Evolutionary conservation across 2,113 vertebrate species (phyloP).

Genomic region (Charadrius vociferus): DNA sequence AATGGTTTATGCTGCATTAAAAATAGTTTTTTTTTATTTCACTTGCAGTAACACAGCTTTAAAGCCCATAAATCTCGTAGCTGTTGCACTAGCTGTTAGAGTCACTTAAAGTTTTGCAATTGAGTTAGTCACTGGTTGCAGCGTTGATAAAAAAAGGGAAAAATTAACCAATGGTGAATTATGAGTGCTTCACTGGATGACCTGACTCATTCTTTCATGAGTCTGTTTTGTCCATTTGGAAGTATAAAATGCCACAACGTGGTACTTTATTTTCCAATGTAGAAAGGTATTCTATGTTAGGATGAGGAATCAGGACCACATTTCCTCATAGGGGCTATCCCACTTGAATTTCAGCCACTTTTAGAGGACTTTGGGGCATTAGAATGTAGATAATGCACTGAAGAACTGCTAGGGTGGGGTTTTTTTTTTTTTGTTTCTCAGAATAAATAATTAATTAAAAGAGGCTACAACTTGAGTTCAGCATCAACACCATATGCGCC

Average conservation of each 20-base stretch:
- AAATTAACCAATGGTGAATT: neutral
- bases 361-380: neutral
- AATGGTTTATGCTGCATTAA: neutral
- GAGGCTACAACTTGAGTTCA: neutral
- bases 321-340: neutral
- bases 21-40: neutral
- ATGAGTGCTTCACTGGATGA: neutral
- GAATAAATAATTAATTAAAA: neutral
- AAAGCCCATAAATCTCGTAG: neutral
- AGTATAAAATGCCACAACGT: neutral
- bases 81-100: neutral
- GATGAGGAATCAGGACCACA: neutral
- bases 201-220: neutral
- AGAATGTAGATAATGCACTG: neutral
- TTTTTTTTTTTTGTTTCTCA: neutral
- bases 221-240: neutral
- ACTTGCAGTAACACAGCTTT: neutral
- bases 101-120: conserved; percentile 18
- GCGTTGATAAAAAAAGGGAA: neutral
- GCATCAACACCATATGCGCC: neutral
- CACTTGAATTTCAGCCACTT: neutral
- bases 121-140: neutral
- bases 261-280: neutral
- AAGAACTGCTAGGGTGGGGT: neutral
- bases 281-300: neutral